Evolutionary conservation across 1,140 invertebrate genomes (phyloP).

Genomic region (Leptopilina boulardi): DNA sequence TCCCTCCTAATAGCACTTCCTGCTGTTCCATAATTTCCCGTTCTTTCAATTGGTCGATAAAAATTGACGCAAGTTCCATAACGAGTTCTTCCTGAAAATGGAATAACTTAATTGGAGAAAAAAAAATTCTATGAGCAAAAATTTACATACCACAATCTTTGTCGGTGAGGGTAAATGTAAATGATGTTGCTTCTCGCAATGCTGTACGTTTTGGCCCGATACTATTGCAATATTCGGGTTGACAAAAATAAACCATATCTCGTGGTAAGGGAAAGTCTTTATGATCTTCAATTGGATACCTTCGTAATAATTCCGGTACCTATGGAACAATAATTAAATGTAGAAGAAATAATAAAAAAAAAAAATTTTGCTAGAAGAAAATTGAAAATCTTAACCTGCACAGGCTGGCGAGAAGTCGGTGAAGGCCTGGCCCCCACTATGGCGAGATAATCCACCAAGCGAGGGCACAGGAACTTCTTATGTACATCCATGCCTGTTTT

Average conservation of each 20-base stretch:
- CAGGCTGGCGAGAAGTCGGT: constrained; percentile 82
- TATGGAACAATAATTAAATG: constrained; percentile 66
- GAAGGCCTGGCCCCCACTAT: constrained; percentile 92
- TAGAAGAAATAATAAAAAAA: neutral
- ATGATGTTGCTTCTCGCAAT: constrained; percentile 93
- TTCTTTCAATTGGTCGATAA: constrained; percentile 90
- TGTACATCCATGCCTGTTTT: constrained; percentile 79
- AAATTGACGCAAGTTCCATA: constrained; percentile 99
- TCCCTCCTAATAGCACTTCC: constrained; percentile 64
- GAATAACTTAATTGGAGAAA: neutral
- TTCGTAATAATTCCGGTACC: constrained; percentile 92
- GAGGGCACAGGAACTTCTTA: constrained; percentile 88
- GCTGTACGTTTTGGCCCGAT: constrained; percentile 91
- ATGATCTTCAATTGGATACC: constrained; percentile 98
- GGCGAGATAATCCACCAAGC: constrained; percentile 95
- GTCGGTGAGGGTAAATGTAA: constrained; percentile 99
- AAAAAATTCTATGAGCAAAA: too few relatives aligned
- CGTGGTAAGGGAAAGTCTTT: constrained; percentile 97
- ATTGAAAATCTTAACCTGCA: constrained; percentile 79
- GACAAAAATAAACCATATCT: constrained; percentile 99
- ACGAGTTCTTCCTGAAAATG: constrained; percentile 83
- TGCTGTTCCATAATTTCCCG: constrained; percentile 57
- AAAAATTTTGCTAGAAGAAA: neutral
- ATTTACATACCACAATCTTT: constrained; percentile 94
- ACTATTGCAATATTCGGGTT: constrained; percentile 97